These are phyloP conservation scores for Poeciliopsis occidentalis DNA, from an alignment of 2,113 vertebrate genomes.

Conservation along the genomic window DNA sequence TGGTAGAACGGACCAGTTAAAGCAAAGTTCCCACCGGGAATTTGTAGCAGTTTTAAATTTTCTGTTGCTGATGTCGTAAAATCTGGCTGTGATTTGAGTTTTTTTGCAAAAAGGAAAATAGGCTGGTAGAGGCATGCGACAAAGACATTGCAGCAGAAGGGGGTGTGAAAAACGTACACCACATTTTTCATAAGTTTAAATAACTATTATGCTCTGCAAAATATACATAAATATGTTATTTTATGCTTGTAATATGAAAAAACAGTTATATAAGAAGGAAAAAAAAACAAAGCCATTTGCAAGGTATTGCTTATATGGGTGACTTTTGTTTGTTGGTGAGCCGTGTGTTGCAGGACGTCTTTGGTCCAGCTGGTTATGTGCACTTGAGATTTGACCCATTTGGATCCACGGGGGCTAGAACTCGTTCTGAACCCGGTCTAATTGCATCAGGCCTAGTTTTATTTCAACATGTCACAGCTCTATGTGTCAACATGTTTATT, in stretches of 20 bases:
- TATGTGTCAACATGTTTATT: slow-evolving; percentile 5
- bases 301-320: too few species aligned
- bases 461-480: neutral
- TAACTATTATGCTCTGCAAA: neutral
- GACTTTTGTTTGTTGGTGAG: neutral
- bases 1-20: too few species aligned
- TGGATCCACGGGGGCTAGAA: neutral
- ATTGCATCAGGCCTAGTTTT: slow-evolving; percentile 3
- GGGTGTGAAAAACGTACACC: too few species aligned
- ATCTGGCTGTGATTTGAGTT: too few species aligned
- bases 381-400: neutral
- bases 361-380: neutral
- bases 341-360: neutral
- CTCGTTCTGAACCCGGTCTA: neutral
- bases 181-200: neutral
- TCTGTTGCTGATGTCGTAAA: too few species aligned
- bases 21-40: too few species aligned
- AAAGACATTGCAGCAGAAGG: too few species aligned
- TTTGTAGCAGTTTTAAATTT: too few species aligned
- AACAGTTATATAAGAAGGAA: too few species aligned
- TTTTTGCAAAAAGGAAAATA: too few species aligned
- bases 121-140: too few species aligned
- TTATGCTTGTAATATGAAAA: neutral
- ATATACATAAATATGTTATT: neutral
- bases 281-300: too few species aligned